Base-by-base conservation (phyloP, 2,888 invertebrate genomes). In the Amphipoea oculea region DNA sequence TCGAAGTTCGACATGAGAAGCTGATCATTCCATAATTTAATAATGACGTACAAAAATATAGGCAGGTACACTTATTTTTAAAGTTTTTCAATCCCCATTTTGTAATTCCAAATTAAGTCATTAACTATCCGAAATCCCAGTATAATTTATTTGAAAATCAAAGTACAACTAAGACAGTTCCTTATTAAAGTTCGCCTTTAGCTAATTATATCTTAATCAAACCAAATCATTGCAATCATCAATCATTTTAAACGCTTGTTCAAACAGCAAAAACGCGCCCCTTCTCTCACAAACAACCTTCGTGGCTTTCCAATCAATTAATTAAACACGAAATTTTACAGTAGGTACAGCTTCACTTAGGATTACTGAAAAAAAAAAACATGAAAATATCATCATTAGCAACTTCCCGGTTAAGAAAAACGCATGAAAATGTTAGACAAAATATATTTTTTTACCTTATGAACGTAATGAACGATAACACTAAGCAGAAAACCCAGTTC, bases 231-330 rank as follows among this genome's bases (percentile, higher is more conserved):
- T 70, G 66, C 42, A 75, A 73, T 78, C 63, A 78, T 86, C 63
- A 86, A 79, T 86, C 57, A 78, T 74, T 78, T 62, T 36, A 45
- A 40, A 63, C 45, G 66, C 29, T 79, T 51, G 36, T 67, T 75
- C 23, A 40, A 74, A 67, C 40, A 17, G 60, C 70, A 86, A 86
- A 84, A 87, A 82, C 36, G 63, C 0, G 57, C 54, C 51, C 76
- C 66, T 76, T 79, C 80, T 86, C 68, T 79, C 63, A 42, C 76
- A 36, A 71, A 74, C 68, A 70, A 84, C 82, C 84, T 83, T 83
- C 78, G 29, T 72, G 57, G 42, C 72, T 81, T 79, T 78, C 40
- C 36, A 70, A 57, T 48, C 14, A 29, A 63, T 63, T 63, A 67
- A 69, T 2, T n/a, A 14, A 51, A n/a, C n/a, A 65, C 14, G 12